Base-by-base conservation (phyloP, 2,888 invertebrate genomes). In the Incurvaria masculella region DNA sequence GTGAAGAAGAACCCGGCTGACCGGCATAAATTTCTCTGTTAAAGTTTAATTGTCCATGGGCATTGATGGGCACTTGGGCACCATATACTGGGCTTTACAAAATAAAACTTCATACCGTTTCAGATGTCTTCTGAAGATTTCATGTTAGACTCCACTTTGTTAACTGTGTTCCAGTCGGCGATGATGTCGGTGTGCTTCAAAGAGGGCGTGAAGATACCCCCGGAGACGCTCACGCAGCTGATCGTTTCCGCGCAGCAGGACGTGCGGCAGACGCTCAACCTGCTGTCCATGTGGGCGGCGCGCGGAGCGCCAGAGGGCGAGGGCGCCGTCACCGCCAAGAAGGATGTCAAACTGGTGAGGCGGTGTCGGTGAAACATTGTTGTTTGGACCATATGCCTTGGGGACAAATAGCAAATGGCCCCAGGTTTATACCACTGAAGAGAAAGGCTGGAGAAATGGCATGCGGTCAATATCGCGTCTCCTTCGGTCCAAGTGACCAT, bases 141-240 rank as follows among this genome's bases (percentile, higher is more conserved):
- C 45, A 27, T 39, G 4, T 26, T 17, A 14, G 26, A 42, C 51
- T 41, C 14, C 41, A 5, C 21, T 52, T 45, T 53, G 47, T 26
- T 23, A n/a, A n/a, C 14, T 33, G 11, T 33, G 47, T 67, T 65
- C 46, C 69, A 93, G 90, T 89, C 88, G 1, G 90, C 95, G 4
- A 88, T 99, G 85, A 84, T 93, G 85, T 87, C 91, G 0, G 83
- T 99, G 54, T 94, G 94, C 64, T 92, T 82, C 68, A 95, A 93
- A 72, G 98, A 99, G 71, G 87, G 88, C 44, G 70, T 99, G 2
- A 89, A 90, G 64, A 80, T 97, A 2, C 72, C 84, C 0, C 81
- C 86, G 0, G 87, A 89, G n/a, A 87, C 87, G 46, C 62, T 97
- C 17, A 83, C 86, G 46, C 89, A 92, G 65, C 83, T 99, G 46